A percentile compares a stretch with the other conserved stretches of the same genome.
phyloP scores from a whole-genome alignment of 2,797 vertebrate species.

The Chelmon rostratus region DNA sequence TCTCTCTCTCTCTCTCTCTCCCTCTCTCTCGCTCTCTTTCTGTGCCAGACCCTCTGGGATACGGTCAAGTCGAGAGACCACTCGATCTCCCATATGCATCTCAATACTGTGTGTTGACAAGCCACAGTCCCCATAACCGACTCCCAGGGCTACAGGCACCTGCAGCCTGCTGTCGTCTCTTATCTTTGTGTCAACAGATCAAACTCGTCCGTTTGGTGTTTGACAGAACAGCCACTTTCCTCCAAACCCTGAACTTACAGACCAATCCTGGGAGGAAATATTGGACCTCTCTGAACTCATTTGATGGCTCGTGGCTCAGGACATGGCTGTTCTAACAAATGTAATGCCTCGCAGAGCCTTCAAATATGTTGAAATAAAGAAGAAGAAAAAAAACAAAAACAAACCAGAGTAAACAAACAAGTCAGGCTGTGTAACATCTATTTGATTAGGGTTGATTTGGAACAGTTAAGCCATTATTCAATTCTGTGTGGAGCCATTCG shows the following conservation, averaged over 20 bases:
- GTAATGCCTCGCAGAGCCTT: neutral
- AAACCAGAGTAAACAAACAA: constrained; percentile 42
- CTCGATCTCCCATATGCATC: constrained; percentile 16
- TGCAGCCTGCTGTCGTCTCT: constrained; percentile 31
- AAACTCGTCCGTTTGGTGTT: constrained; percentile 20
- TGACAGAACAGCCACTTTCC: constrained; percentile 3
- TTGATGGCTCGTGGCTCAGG: neutral
- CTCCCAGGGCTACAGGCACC: constrained; percentile 32
- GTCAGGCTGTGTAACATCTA: constrained; percentile 28
- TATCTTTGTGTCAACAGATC: constrained; percentile 43
- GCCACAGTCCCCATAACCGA: constrained; percentile 10
- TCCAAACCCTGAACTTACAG: constrained; percentile 4
- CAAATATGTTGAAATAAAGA: constrained; percentile 25
- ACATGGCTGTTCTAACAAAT: constrained; percentile 3
- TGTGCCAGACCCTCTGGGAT: constrained; percentile 18
- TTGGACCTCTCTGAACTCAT: neutral
- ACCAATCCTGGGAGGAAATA: constrained; percentile 3
- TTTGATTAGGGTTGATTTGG: constrained; percentile 50
- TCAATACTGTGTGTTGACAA: constrained; percentile 37
- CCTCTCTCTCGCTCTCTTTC: constrained; percentile 6
- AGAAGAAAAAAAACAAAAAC: neutral
- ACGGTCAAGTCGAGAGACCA: constrained; percentile 37
- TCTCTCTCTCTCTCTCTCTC: constrained; percentile 1
- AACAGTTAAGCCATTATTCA: constrained; percentile 57
- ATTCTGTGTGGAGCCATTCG: constrained; percentile 29